A percentile compares a stretch with the other conserved stretches of the same genome.
These are phyloP conservation scores for Anoplius nigerrimus DNA, from an alignment of 2,888 invertebrate species.

Conservation along the genomic window DNA sequence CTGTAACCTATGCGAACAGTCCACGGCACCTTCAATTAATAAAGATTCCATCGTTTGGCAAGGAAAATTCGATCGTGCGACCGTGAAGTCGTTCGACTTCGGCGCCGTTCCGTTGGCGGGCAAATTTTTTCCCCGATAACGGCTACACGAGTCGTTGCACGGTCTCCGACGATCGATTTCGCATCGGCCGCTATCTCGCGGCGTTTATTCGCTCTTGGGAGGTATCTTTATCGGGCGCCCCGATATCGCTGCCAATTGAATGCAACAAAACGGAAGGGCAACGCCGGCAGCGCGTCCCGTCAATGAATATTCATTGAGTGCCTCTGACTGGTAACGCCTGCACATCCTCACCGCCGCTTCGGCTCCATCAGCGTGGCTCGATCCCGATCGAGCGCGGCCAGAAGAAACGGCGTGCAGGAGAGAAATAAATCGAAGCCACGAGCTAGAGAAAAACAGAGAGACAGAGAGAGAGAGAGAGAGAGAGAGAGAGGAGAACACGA, in stretches of 20 bases:
- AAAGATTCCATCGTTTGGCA: no score
- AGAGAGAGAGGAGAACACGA: not conserved
- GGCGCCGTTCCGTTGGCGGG: not conserved
- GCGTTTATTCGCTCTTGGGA: slow-evolving; percentile 2
- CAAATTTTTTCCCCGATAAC: slow-evolving; percentile 7
- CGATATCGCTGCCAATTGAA: slow-evolving; percentile 45
- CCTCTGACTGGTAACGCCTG: slow-evolving; percentile 21
- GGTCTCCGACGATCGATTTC: slow-evolving; percentile 10
- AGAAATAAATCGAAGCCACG: not conserved
- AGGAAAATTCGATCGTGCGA: not conserved
- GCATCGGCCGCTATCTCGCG: not conserved
- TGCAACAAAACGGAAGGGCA: slow-evolving; percentile 34
- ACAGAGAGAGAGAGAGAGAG: slow-evolving; percentile 9
- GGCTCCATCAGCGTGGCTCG: slow-evolving; percentile 24
- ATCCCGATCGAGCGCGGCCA: not conserved
- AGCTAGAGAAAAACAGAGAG: slow-evolving; percentile 1
- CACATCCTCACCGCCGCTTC: slow-evolving; percentile 22
- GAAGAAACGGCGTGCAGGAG: not conserved
- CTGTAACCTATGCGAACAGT: no score
- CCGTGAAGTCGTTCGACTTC: no score
- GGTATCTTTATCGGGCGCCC: slow-evolving; percentile 25
- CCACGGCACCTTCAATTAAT: no score
- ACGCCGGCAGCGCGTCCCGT: slow-evolving; percentile 29
- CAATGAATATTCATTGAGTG: slow-evolving; percentile 59
- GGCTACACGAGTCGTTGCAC: slow-evolving; percentile 4